These are phyloP conservation scores for Nephrotoma appendiculata DNA, from an alignment of 2,888 invertebrate genomes.

Conservation along the genomic window DNA sequence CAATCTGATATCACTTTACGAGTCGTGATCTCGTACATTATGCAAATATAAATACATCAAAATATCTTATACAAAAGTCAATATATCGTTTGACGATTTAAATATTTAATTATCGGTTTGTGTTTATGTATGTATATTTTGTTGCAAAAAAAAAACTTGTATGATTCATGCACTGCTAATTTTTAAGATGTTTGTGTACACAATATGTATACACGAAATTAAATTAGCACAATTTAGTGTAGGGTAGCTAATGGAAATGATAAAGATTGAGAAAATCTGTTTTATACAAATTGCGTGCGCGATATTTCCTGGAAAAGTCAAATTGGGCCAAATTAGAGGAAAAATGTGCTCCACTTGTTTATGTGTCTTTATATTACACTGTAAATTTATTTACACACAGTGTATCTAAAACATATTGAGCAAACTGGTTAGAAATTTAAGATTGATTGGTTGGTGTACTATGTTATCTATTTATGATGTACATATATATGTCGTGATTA, in stretches of 20 bases:
- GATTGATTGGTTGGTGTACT: background rate
- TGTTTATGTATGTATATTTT: background rate
- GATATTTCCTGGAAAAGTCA: background rate
- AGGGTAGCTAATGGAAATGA: background rate
- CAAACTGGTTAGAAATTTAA: background rate
- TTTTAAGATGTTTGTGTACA: background rate
- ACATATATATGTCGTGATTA: background rate
- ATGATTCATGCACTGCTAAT: background rate
- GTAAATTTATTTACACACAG: background rate
- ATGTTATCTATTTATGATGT: background rate
- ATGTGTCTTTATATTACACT: background rate
- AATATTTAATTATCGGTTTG: background rate
- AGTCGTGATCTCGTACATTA: background rate
- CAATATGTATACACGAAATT: background rate
- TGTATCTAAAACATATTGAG: background rate
- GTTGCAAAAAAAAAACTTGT: background rate
- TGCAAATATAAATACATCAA: background rate
- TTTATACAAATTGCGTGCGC: background rate
- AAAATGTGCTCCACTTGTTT: background rate
- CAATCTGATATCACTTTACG: background rate
- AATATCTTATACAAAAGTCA: background rate
- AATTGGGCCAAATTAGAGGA: too few relatives aligned
- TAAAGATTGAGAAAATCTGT: background rate
- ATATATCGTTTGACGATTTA: background rate
- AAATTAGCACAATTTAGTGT: background rate